Percentiles rank a stretch among this genome's conserved stretches.
Conservation (phyloP, 2,113 vertebrate species). For the Zootoca vivipara region DNA sequence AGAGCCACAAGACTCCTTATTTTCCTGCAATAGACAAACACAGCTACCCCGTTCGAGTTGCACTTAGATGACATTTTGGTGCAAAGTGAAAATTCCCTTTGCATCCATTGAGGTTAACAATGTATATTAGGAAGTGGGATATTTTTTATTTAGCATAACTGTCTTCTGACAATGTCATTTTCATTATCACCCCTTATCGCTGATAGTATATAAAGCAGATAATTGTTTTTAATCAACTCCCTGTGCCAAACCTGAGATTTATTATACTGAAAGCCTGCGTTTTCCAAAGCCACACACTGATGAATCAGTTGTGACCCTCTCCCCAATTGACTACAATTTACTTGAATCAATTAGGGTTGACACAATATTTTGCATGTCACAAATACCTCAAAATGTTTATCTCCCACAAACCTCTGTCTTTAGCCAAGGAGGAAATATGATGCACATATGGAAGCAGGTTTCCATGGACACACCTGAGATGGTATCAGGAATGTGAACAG, state of each 20-base stretch:
- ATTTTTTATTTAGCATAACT: not conserved
- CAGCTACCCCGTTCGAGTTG: not conserved
- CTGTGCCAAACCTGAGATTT: conserved; percentile 20
- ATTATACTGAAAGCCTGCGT: conserved; percentile 30
- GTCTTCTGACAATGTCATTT: conserved; percentile 18
- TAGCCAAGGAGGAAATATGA: not conserved
- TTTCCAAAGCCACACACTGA: not conserved
- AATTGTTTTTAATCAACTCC: conserved; percentile 39
- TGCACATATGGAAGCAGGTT: not conserved
- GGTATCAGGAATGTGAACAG: not conserved
- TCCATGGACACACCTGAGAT: not conserved
- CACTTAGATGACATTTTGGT: not conserved
- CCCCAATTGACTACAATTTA: conserved; percentile 25
- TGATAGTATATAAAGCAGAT: conserved; percentile 36
- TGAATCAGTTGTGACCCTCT: conserved; percentile 32
- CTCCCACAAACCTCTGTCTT: not conserved
- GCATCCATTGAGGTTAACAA: not conserved
- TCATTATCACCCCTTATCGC: conserved; percentile 7
- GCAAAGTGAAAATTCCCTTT: not conserved
- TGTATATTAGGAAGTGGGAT: no score
- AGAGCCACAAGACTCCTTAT: not conserved
- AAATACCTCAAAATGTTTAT: not conserved
- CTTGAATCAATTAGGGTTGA: conserved; percentile 23
- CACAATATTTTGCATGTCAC: conserved; percentile 6
- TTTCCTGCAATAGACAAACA: not conserved